Base-by-base conservation (phyloP, 2,888 invertebrate species). In the Anagyrus pseudococci region DNA sequence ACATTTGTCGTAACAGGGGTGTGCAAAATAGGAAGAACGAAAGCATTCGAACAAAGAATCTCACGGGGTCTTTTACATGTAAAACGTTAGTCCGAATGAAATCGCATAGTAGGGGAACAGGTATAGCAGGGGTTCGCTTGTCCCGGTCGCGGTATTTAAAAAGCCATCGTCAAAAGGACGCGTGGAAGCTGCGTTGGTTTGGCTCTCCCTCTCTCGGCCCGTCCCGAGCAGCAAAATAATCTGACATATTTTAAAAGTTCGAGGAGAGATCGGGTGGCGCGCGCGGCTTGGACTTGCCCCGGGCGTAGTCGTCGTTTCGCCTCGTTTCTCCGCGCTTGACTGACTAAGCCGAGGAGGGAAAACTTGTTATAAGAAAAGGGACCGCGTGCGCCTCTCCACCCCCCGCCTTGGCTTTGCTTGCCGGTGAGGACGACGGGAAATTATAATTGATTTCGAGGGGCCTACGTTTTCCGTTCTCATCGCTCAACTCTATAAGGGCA, bases 201-300 rank as follows among this genome's bases (percentile, higher is more conserved):
- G 8, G 43, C n/a, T n/a, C 25, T 23, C 23, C 47, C 4, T 13
- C 23, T 15, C 13, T 20, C 23, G 1, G 15, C 48, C 53, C 37
- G 8, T 8, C 23, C 47, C n/a, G n/a, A 56, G 29, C 44, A 74
- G 72, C 72, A 70, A 78, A 79, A 77, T 78, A 78, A 79, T 79
- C 77, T 77, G 78, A 77, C 76, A 76, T 77, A 77, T 79, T 79
- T 78, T 73, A 77, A 76, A 77, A 77, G 77, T 76, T 76, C 73
- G 75, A 78, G 76, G 77, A n/a, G n/a, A n/a, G n/a, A 75, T 75
- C 75, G 74, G 71, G 71, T 40, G 2, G 29, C 22, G 6, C 19
- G 7, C 17, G 29, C 33, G 13, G 10, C 47, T 10, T 26, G 3
- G 25, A 26, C 15, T 37, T 8, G 49, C 17, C 2, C 43, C 7